Percentiles rank a stretch among this genome's conserved stretches.
phyloP scores from a whole-genome alignment of 1,140 invertebrate genomes.

The Hyphantria cunea region DNA sequence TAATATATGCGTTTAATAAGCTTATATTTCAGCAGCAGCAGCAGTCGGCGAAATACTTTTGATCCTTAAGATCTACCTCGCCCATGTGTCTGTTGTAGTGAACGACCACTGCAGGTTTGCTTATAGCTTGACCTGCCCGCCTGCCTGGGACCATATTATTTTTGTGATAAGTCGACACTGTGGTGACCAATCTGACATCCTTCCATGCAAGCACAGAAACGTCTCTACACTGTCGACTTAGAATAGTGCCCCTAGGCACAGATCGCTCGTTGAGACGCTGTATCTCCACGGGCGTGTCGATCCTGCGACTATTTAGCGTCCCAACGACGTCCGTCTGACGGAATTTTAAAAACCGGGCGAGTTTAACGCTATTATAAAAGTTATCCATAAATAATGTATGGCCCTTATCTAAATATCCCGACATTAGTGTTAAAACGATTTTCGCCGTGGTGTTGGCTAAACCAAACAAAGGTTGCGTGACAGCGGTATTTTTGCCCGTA shows the following conservation, averaged over 20 bases:
- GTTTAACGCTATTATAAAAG: constrained; percentile 36
- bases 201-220: constrained; percentile 25
- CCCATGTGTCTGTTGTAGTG: no score
- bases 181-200: constrained; percentile 8
- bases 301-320: constrained; percentile 27
- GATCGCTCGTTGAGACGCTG: constrained; percentile 10
- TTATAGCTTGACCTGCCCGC: constrained; percentile 1
- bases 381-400: constrained; percentile 40
- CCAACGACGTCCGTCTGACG: constrained; percentile 38
- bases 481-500: constrained; percentile 6
- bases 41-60: constrained; percentile 1
- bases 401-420: constrained; percentile 4
- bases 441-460: constrained; percentile 2
- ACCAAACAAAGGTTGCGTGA: constrained; percentile 3
- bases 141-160: not conserved
- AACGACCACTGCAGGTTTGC: no score
- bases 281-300: constrained; percentile 15
- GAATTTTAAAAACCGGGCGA: constrained; percentile 35
- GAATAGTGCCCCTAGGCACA: constrained; percentile 11
- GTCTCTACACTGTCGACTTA: constrained; percentile 33
- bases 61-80: no score
- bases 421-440: constrained; percentile 9
- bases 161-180: constrained; percentile 12
- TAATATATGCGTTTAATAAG: constrained; percentile 3
- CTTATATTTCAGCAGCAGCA: no score